A percentile compares a stretch with the other conserved stretches of the same genome.
Evolutionary conservation across 1,140 invertebrate species (phyloP).

Genomic region (Armadillidium nasatum): DNA sequence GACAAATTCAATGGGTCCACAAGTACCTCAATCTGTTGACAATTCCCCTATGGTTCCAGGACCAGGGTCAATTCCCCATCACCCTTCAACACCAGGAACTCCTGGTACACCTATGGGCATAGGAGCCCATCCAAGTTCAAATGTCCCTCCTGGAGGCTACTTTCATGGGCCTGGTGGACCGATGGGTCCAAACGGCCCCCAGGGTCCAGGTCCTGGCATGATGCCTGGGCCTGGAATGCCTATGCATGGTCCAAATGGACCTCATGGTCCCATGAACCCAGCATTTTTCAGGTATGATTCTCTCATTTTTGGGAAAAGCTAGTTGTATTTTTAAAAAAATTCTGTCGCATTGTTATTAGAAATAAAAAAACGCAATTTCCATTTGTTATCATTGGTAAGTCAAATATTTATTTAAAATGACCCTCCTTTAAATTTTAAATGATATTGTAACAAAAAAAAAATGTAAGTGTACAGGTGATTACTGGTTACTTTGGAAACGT

Average conservation of each 20-base stretch:
- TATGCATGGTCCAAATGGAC: slow-evolving; percentile 41
- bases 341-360: no score
- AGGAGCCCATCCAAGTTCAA: slow-evolving; percentile 34
- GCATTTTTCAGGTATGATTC: slow-evolving; percentile 43
- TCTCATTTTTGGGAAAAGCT: no score
- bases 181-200: slow-evolving; percentile 46
- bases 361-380: no score
- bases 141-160: slow-evolving; percentile 34
- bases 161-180: slow-evolving; percentile 43
- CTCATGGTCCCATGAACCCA: slow-evolving; percentile 43
- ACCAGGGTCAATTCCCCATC: slow-evolving; percentile 14
- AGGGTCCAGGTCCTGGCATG: slow-evolving; percentile 52
- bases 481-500: no score
- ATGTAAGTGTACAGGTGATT: no score
- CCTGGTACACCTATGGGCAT: slow-evolving; percentile 38
- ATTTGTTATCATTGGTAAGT: no score
- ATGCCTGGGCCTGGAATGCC: slow-evolving; percentile 51
- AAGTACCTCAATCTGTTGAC: slow-evolving; percentile 25
- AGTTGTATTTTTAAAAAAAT: no score
- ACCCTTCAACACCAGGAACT: slow-evolving; percentile 32
- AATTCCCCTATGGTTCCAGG: slow-evolving; percentile 24
- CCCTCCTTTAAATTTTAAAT: no score
- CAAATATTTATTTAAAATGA: no score
- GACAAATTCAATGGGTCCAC: slow-evolving; percentile 36
- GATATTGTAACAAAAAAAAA: no score